These are phyloP conservation scores for Vanessa cardui DNA, from an alignment of 2,888 invertebrate species.

Conservation along the genomic window DNA sequence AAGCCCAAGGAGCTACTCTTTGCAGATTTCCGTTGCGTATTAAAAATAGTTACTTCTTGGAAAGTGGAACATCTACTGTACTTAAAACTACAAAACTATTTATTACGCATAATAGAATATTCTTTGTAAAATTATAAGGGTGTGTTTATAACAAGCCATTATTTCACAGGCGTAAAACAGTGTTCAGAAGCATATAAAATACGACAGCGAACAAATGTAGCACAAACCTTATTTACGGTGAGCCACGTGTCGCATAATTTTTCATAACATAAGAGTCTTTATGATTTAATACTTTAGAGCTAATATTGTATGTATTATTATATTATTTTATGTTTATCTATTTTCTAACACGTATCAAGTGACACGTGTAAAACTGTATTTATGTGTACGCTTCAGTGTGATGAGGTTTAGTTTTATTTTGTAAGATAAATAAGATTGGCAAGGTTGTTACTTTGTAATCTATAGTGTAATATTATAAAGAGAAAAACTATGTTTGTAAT, in stretches of 20 bases:
- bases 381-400: neutral
- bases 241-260: conserved; percentile 5
- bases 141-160: neutral
- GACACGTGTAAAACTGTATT: conserved; percentile 14
- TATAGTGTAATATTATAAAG: too few species aligned
- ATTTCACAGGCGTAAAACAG: conserved; percentile 11
- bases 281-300: neutral
- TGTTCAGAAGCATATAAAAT: conserved; percentile 13
- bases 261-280: conserved; percentile 13
- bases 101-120: neutral
- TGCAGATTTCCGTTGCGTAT: too few species aligned
- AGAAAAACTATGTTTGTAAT: too few species aligned
- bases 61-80: too few species aligned
- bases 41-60: too few species aligned
- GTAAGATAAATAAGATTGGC: neutral
- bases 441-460: neutral
- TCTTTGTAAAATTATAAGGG: neutral
- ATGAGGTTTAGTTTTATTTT: conserved; percentile 6
- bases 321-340: neutral
- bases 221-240: conserved; percentile 15
- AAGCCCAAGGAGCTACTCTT: too few species aligned
- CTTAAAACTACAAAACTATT: neutral
- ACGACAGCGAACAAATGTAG: conserved; percentile 18
- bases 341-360: neutral
- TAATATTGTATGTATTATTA: conserved; percentile 11